Conservation (phyloP, 2,888 invertebrate species). For the Tromatobia lineatoria region DNA sequence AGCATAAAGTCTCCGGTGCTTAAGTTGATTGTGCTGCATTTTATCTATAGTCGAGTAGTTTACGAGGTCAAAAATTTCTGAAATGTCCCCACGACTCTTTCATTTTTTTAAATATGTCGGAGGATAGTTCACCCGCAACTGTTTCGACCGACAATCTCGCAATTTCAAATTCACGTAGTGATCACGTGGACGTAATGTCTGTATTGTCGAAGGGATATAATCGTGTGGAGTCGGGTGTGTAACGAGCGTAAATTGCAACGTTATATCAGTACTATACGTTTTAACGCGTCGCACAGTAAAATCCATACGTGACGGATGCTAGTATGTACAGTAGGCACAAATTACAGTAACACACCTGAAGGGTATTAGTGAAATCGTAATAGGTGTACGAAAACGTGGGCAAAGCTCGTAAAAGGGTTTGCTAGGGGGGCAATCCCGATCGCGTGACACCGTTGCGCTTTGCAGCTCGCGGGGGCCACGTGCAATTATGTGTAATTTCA, state of each 20-base stretch:
- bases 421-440: slow-evolving; percentile 79
- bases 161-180: slow-evolving; percentile 9
- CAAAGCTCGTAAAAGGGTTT: slow-evolving; percentile 72
- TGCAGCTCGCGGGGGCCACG: slow-evolving; percentile 69
- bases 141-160: background rate
- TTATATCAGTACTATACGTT: slow-evolving; percentile 41
- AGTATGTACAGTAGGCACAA: slow-evolving; percentile 16
- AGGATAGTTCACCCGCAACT: background rate
- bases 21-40: background rate
- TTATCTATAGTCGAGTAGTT: background rate
- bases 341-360: slow-evolving; percentile 35
- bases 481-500: slow-evolving; percentile 78
- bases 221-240: background rate
- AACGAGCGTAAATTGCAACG: slow-evolving; percentile 45
- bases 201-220: slow-evolving; percentile 54
- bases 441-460: slow-evolving; percentile 79
- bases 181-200: slow-evolving; percentile 23
- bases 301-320: slow-evolving; percentile 36
- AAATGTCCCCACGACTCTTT: background rate
- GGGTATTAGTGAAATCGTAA: slow-evolving; percentile 57
- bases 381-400: slow-evolving; percentile 66
- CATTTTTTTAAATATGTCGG: background rate
- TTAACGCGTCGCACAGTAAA: slow-evolving; percentile 29
- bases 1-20: no score
- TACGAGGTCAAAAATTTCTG: background rate